Conservation (phyloP, 2,888 invertebrate species). For the Eulithis prunata region DNA sequence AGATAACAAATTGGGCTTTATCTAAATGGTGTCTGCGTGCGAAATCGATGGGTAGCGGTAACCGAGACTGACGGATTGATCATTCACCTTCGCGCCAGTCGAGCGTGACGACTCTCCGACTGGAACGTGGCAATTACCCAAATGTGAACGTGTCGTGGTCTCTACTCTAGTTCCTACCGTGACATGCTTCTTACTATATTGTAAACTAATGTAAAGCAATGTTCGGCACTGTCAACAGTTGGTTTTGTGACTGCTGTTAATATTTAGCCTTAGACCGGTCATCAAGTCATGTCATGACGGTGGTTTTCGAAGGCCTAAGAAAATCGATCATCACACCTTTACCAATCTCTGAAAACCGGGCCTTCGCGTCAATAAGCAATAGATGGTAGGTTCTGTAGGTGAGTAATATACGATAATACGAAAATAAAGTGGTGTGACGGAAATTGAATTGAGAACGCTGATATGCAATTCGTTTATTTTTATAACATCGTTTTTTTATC, state of each 20-base stretch:
- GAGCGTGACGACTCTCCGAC: conserved; percentile 38
- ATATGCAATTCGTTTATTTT: conserved; percentile 5
- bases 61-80: conserved; percentile 44
- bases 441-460: conserved; percentile 25
- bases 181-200: background rate
- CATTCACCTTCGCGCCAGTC: conserved; percentile 41
- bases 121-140: conserved; percentile 32
- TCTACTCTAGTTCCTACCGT: background rate
- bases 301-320: background rate
- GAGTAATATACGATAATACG: conserved; percentile 2
- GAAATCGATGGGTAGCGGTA: conserved; percentile 36
- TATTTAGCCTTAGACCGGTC: background rate
- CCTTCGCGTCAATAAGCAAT: background rate
- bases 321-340: background rate
- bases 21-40: conserved; percentile 24
- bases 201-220: background rate
- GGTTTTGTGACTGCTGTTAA: background rate
- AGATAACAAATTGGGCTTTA: conserved; percentile 6
- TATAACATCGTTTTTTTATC: background rate
- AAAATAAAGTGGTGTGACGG: conserved; percentile 16
- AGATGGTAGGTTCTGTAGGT: no score
- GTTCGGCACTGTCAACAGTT: background rate
- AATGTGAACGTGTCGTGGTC: conserved; percentile 28
- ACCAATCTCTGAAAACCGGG: background rate
- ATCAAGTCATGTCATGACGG: background rate